These are phyloP conservation scores for Eucriotettix oculatus DNA, from an alignment of 2,888 invertebrate species.

Conservation along the genomic window DNA sequence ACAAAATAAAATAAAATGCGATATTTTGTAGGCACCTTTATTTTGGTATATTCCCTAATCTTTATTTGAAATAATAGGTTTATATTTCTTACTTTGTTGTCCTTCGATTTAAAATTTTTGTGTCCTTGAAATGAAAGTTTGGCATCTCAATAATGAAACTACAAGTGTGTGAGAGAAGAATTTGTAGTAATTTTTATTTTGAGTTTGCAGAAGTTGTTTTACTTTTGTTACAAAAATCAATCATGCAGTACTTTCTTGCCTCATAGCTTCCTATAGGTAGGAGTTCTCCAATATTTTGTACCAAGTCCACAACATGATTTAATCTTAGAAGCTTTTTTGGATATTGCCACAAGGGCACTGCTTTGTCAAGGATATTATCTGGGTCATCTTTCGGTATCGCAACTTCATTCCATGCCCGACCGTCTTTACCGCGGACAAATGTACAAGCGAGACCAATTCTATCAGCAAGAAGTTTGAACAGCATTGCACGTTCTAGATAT, in stretches of 20 bases:
- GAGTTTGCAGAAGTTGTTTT: too few relatives aligned
- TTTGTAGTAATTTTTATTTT: too few relatives aligned
- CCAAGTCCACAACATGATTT: conserved; percentile 45
- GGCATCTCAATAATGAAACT: too few relatives aligned
- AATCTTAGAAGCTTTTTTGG: conserved; percentile 38
- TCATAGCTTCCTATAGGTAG: conserved; percentile 24
- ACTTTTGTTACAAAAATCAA: too few relatives aligned
- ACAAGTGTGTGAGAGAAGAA: too few relatives aligned
- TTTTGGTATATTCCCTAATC: too few relatives aligned
- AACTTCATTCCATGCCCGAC: conserved; percentile 45
- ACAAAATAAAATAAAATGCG: too few relatives aligned
- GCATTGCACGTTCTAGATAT: conserved; percentile 14
- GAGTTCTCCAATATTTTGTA: conserved; percentile 30
- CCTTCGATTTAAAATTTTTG: too few relatives aligned
- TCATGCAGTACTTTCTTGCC: conserved; percentile 22
- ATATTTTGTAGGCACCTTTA: too few relatives aligned
- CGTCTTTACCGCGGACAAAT: conserved; percentile 35
- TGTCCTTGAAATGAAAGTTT: too few relatives aligned
- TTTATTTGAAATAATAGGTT: too few relatives aligned
- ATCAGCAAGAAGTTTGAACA: conserved; percentile 34
- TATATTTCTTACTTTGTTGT: too few relatives aligned
- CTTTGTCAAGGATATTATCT: background rate
- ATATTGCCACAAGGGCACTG: conserved; percentile 2
- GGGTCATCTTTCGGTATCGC: conserved; percentile 24
- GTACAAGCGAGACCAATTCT: conserved; percentile 42